These are phyloP conservation scores for Strigamia transsilvanica DNA, from an alignment of 2,888 invertebrate species.

Conservation along the genomic window DNA sequence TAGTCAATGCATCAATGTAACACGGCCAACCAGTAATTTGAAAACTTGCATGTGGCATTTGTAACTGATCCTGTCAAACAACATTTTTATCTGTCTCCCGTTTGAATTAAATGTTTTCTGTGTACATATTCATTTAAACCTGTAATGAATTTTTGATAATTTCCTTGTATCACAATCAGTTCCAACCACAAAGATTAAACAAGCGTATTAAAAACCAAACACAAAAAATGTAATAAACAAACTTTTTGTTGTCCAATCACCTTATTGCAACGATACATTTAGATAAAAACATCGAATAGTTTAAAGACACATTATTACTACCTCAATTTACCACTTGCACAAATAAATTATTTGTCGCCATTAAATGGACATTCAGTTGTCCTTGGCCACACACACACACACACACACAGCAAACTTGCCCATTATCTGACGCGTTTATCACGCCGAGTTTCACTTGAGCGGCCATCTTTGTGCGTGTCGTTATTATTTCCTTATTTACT, in stretches of 20 bases:
- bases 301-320: neutral
- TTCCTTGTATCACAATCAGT: neutral
- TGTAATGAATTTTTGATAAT: too few species aligned
- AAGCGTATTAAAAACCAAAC: too few species aligned
- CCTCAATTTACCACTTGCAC: conserved; percentile 1
- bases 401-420: conserved; percentile 23
- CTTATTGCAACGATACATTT: neutral
- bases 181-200: too few species aligned
- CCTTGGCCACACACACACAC: conserved; percentile 26
- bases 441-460: conserved; percentile 22
- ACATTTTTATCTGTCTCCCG: neutral
- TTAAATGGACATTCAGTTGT: conserved; percentile 38
- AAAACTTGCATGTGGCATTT: too few species aligned
- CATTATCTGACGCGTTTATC: neutral
- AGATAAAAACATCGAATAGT: neutral
- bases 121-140: too few species aligned
- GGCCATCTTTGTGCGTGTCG: conserved; percentile 27
- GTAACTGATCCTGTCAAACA: too few species aligned
- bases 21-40: too few species aligned
- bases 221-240: too few species aligned
- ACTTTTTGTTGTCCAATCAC: too few species aligned
- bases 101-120: too few species aligned
- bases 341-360: conserved; percentile 35
- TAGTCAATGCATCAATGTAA: too few species aligned
- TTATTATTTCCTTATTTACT: conserved; percentile 40